These are phyloP conservation scores for Centroberyx gerrardi DNA, from an alignment of 2,797 vertebrate species.

Conservation along the genomic window DNA sequence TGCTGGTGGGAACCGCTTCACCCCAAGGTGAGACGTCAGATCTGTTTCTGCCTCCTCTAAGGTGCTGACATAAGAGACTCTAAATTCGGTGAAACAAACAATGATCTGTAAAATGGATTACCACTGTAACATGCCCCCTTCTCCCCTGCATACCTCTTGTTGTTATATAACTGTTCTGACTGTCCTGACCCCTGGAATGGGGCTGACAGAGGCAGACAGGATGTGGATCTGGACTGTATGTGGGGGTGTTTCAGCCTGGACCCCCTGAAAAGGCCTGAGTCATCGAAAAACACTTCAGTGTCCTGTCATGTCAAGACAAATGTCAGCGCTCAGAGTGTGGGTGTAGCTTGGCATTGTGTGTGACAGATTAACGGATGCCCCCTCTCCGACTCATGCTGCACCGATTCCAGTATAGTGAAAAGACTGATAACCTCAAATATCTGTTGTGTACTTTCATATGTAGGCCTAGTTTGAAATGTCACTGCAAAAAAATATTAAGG, in stretches of 20 bases:
- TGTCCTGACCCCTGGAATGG: slow-evolving; percentile 1
- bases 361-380: not conserved
- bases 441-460: not conserved
- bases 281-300: not conserved
- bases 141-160: slow-evolving; percentile 7
- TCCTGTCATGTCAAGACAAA: slow-evolving; percentile 10
- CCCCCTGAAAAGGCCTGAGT: slow-evolving; percentile 12
- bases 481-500: no score
- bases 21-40: not conserved
- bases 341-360: not conserved
- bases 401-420: not conserved
- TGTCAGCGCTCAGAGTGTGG: slow-evolving; percentile 7
- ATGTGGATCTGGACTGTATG: slow-evolving; percentile 15
- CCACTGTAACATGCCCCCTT: slow-evolving; percentile 3
- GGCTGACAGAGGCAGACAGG: slow-evolving; percentile 11
- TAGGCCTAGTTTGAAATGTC: not conserved
- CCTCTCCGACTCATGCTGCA: no score
- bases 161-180: slow-evolving; percentile 17
- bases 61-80: slow-evolving; percentile 36
- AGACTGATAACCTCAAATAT: not conserved
- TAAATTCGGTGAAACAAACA: slow-evolving; percentile 41
- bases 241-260: slow-evolving; percentile 24
- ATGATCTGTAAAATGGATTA: slow-evolving; percentile 27
- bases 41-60: slow-evolving; percentile 16
- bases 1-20: slow-evolving; percentile 3